Evolutionary conservation across 2,888 invertebrate genomes (phyloP).

Genomic region (Gastracanthus pulcherrimus): DNA sequence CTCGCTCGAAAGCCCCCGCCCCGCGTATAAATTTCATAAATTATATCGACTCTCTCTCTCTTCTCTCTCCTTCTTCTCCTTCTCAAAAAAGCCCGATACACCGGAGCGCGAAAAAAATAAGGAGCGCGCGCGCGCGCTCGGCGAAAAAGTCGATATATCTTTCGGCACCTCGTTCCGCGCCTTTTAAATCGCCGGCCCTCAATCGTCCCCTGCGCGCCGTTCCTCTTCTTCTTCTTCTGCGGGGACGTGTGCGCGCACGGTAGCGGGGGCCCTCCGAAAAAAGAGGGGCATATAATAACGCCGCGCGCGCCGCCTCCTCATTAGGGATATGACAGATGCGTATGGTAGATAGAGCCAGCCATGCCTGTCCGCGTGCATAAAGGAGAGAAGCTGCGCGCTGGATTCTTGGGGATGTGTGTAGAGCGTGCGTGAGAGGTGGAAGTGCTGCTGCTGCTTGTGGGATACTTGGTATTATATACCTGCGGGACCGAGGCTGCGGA

Average conservation of each 20-base stretch:
- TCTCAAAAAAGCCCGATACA: not conserved
- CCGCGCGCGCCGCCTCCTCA: conserved; percentile 68
- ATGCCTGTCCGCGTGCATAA: not conserved
- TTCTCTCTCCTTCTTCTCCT: not conserved
- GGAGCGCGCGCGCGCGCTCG: not conserved
- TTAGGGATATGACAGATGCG: conserved; percentile 75
- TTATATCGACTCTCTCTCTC: conserved; percentile 46
- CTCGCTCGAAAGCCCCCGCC: not conserved
- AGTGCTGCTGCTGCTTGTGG: not conserved
- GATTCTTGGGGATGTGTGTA: too few relatives aligned
- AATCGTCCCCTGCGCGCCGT: conserved; percentile 26
- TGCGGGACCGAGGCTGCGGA: not conserved
- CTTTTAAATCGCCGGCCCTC: conserved; percentile 57
- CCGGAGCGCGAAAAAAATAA: not conserved
- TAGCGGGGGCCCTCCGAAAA: conserved; percentile 34
- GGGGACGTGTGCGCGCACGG: conserved; percentile 8
- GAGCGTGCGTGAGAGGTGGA: too few relatives aligned
- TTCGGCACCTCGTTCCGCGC: conserved; percentile 56
- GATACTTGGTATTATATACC: not conserved
- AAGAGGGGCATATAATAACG: conserved; percentile 63
- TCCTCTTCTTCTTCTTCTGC: conserved; percentile 3
- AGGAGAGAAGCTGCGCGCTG: not conserved
- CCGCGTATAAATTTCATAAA: conserved; percentile 58
- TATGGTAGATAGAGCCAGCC: conserved; percentile 57
- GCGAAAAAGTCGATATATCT: conserved; percentile 57